Evolutionary conservation across 2,113 vertebrate species (phyloP).

Genomic region (Plestiodon gilberti): DNA sequence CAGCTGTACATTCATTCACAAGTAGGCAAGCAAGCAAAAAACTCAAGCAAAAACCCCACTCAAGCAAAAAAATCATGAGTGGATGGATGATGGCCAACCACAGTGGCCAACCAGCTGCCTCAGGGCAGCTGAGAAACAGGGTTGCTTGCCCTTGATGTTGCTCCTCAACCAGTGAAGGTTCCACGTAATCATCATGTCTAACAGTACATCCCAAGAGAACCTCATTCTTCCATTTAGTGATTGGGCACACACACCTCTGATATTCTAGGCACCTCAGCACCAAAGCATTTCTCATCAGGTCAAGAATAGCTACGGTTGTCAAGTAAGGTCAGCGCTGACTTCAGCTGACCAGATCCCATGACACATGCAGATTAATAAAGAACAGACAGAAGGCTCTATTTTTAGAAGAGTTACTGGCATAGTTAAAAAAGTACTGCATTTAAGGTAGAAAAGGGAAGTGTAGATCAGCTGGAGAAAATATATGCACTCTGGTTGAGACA

Average conservation of each 20-base stretch:
- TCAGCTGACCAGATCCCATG: background rate
- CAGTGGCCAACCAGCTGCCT: too few species aligned
- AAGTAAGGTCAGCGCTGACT: rapidly evolving
- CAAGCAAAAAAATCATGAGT: background rate
- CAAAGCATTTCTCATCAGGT: background rate
- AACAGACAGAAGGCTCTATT: background rate
- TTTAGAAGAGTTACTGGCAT: constrained; percentile 11
- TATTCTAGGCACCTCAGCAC: background rate
- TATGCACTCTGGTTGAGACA: constrained; percentile 5
- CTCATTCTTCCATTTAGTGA: background rate
- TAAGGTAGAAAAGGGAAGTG: background rate
- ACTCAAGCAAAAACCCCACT: background rate
- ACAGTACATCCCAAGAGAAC: background rate
- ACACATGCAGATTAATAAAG: background rate
- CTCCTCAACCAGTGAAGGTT: too few species aligned
- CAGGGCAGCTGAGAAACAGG: too few species aligned
- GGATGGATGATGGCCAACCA: background rate
- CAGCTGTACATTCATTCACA: background rate
- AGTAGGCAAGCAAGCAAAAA: background rate
- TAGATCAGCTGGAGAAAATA: background rate
- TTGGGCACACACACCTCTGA: background rate
- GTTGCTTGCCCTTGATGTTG: too few species aligned
- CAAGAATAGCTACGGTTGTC: background rate
- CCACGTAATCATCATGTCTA: too few species aligned
- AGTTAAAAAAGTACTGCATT: background rate